Conservation (phyloP, 2,888 invertebrate species). For the Chouioia cunea region DNA sequence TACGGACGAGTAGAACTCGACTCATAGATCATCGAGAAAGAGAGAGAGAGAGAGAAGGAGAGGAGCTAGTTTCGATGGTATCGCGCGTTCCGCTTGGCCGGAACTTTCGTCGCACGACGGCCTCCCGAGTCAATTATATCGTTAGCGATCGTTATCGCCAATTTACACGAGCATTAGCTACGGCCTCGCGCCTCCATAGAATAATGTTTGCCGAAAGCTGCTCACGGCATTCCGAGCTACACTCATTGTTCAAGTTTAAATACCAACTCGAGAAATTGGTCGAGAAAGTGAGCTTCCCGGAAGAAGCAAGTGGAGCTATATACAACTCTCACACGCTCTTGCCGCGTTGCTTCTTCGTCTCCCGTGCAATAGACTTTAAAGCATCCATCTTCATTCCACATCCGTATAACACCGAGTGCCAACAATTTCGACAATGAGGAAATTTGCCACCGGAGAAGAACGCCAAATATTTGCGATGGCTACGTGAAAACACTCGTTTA, state of each 20-base stretch:
- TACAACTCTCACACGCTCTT: neutral
- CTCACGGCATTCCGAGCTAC: too few relatives aligned
- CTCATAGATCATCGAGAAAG: conserved; percentile 37
- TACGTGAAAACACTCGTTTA: conserved; percentile 8
- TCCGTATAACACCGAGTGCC: conserved; percentile 34
- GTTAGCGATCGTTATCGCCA: conserved; percentile 42
- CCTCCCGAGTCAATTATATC: conserved; percentile 43
- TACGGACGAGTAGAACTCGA: conserved; percentile 25
- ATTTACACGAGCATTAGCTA: conserved; percentile 35
- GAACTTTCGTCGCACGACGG: neutral
- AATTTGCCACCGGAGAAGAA: conserved; percentile 43
- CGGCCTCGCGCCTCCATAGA: neutral
- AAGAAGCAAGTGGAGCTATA: conserved; percentile 7
- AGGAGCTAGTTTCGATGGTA: conserved; percentile 4
- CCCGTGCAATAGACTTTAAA: too few relatives aligned
- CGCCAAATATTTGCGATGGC: conserved; percentile 44
- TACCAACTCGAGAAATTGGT: too few relatives aligned
- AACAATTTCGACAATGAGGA: conserved; percentile 48
- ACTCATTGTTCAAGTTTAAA: too few relatives aligned
- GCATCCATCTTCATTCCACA: neutral
- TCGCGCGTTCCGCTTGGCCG: neutral
- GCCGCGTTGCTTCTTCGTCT: conserved; percentile 23
- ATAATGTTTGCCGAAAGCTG: too few relatives aligned
- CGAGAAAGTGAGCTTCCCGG: too few relatives aligned
- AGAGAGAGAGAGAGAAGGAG: conserved; percentile 2